Base-by-base conservation (phyloP, 1,140 invertebrate genomes). In the Macrosteles quadrilineatus region DNA sequence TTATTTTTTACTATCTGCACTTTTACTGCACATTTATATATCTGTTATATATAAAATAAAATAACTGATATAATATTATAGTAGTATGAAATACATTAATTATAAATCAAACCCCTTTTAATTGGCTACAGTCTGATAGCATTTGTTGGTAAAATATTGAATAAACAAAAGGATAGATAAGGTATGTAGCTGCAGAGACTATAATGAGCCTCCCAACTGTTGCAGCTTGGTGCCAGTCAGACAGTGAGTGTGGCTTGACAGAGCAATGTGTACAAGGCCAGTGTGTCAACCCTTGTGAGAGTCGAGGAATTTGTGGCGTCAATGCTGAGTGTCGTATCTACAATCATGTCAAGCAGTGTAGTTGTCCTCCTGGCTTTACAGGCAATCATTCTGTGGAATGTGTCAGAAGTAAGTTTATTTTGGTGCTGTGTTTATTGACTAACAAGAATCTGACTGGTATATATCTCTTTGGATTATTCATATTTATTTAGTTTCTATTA, bases 371-470 rank as follows among this genome's bases (percentile, higher is more conserved):
- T 43, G 91, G 91, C 50, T 96, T 96, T 78, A 95, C 93, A 55
- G 94, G 94, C 70, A 91, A 94, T 78, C 88, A 91, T 25, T 86
- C 88, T 72, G 85, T 90, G 17, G 93, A 95, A 83, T 96, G 94
- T 78, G 89, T 95, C 0, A 85, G 94, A 85, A 84, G 90, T 91
- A 82, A 85, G 88, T 36, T 36, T 14, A 36, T 36, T 36, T 36
- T n/a, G n/a, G n/a, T 86, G 72, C 31, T 53, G 30, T 19, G 50
- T 67, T 50, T 65, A 32, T 11, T n/a, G 9, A 21, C 17, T 14
- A 36, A 65, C 32, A 65, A 36, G 40, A 6, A 14, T 43, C 6
- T 65, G 12, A 43, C 40, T 65, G 50, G 12, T 71, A 55, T 66
- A 23, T 45, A 69, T 21, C 57, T 59, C 12, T 23, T 73, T 71